Evolutionary conservation across 2,797 vertebrate species (phyloP).

Genomic region (Halcyon leucocephala): DNA sequence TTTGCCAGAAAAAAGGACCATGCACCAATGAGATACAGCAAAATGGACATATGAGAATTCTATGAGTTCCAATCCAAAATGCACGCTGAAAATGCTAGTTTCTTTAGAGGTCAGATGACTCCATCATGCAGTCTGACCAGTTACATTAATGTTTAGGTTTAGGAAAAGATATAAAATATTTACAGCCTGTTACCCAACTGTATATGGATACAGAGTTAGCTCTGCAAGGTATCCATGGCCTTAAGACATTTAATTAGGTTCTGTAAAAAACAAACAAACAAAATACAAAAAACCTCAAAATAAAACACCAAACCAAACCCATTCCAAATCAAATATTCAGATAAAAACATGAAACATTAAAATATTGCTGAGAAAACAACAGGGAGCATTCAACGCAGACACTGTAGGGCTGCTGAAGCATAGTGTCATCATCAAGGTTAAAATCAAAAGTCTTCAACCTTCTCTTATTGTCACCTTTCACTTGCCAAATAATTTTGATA

Average conservation of each 20-base stretch:
- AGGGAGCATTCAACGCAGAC: neutral
- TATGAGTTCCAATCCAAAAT: constrained; percentile 24
- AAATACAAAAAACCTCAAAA: constrained; percentile 24
- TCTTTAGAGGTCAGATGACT: constrained; percentile 49
- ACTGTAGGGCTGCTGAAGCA: neutral
- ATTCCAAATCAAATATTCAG: neutral
- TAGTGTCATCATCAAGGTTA: neutral
- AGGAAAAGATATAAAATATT: constrained; percentile 55
- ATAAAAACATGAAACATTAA: neutral
- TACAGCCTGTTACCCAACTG: constrained; percentile 67
- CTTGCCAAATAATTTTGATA: neutral
- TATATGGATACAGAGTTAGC: constrained; percentile 66
- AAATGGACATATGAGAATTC: constrained; percentile 26
- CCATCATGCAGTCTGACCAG: constrained; percentile 52
- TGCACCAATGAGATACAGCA: neutral
- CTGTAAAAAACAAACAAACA: constrained; percentile 65
- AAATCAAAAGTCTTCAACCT: neutral
- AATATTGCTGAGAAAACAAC: neutral
- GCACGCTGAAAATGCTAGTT: constrained; percentile 41
- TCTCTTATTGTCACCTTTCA: neutral
- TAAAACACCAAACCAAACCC: constrained; percentile 1
- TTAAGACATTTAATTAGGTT: constrained; percentile 67
- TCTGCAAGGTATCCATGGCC: constrained; percentile 63
- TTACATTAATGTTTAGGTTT: constrained; percentile 50
- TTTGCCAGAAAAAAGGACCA: constrained; percentile 25